Evolutionary conservation across 64 coral and sea anemone genomes (phyloP).

Genomic region (Montipora sp.): DNA sequence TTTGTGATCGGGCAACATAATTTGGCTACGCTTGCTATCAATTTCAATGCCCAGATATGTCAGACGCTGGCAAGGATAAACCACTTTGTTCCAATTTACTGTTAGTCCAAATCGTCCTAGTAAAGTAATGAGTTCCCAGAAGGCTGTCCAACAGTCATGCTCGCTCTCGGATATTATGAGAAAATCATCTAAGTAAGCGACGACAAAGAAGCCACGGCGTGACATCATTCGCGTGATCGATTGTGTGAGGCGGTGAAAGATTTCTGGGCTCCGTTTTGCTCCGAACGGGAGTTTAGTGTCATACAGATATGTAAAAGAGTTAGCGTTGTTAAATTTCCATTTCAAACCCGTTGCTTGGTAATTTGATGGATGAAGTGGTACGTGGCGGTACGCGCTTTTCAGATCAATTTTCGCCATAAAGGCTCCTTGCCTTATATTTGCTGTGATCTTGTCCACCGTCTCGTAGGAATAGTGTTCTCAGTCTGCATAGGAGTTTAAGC

Average conservation of each 20-base stretch:
- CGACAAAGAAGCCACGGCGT: slow-evolving; percentile 1
- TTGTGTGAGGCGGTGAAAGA: slow-evolving; percentile 69
- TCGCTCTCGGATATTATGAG: slow-evolving; percentile 35
- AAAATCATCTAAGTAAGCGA: slow-evolving; percentile 63
- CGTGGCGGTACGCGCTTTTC: neutral
- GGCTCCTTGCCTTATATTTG: neutral
- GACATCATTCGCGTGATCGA: slow-evolving; percentile 55
- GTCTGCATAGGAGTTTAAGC: neutral
- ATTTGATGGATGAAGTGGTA: slow-evolving; percentile 53
- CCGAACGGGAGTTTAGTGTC: slow-evolving; percentile 60
- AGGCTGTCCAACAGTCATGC: slow-evolving; percentile 22
- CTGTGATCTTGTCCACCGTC: neutral
- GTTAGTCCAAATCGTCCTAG: neutral
- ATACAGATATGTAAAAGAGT: slow-evolving; percentile 24
- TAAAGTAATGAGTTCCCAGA: slow-evolving; percentile 7
- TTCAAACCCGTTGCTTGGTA: slow-evolving; percentile 6
- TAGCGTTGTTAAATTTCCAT: slow-evolving; percentile 39
- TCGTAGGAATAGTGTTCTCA: neutral
- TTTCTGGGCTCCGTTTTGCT: slow-evolving; percentile 43
- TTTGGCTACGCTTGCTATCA: slow-evolving; percentile 1
- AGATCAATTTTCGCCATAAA: neutral
- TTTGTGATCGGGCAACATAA: slow-evolving; percentile 52
- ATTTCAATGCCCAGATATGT: slow-evolving; percentile 70
- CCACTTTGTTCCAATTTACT: slow-evolving; percentile 8
- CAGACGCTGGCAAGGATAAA: slow-evolving; percentile 9